Evolutionary conservation across 2,888 invertebrate genomes (phyloP), one percentile per base, ranked within the genome.

Genomic region (Trachelus stipa): DNA sequence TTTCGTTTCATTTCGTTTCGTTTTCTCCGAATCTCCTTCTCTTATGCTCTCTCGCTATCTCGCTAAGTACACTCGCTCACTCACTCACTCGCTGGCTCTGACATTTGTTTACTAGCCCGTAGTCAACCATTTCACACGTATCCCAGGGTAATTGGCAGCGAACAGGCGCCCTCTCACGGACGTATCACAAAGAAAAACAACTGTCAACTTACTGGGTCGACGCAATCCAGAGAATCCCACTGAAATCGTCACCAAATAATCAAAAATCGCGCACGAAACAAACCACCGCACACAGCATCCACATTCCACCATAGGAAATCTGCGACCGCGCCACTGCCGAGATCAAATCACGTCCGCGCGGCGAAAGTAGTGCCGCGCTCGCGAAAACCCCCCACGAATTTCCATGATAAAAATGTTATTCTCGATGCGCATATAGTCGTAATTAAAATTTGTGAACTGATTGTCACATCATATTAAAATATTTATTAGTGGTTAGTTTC

Each of bases 271-370:
- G 84, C 85, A 86, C 87, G 87, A 85, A 84, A 87, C 84, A 81
- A 85, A 85, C 85, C 86, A 87, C 85, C 85, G 83, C 87, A 83
- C 87, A 85, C 88, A 87, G 86, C 87, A 88, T 87, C 87, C 87
- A 83, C 87, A 85, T 87, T 88, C 87, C 86, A 88, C 88, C 87
- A 89, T 88, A 81, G 87, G 84, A 85, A 86, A 88, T 86, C 86
- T 84, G 87, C 83, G 87, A 84, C 87, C 87, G 87, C 84, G 83
- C 83, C 82, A 85, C 87, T 80, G 82, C 83, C 86, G 83, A 81
- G 82, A 84, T 83, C 84, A 83, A 84, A 84, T 82, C 86, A 78
- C 85, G 83, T 86, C 83, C 85, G 84, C 87, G 82, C 73, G 77
- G 81, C 81, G 81, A 85, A 87, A 85, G 82, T 85, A 88, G 87